These are phyloP conservation scores for Hydrozoanthus gracilis DNA, from an alignment of 92 coral and sea anemone genomes.

Conservation along the genomic window DNA sequence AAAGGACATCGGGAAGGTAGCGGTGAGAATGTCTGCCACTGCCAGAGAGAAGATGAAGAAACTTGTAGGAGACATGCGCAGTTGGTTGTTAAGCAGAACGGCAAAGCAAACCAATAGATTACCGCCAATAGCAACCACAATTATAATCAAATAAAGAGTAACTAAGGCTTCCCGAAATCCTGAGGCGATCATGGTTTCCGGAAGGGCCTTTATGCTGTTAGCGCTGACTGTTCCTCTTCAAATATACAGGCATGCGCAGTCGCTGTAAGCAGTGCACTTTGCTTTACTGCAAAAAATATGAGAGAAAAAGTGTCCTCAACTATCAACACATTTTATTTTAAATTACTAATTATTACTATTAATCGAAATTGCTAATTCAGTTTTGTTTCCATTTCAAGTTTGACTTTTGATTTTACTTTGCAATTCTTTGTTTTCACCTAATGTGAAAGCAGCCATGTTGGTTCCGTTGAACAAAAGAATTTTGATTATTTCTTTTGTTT, in stretches of 20 bases:
- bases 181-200: background rate
- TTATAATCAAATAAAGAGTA: constrained; percentile 65
- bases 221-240: too few relatives aligned
- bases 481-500: too few relatives aligned
- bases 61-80: constrained; percentile 72
- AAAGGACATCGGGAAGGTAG: constrained; percentile 78
- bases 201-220: background rate
- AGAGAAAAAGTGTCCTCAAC: too few relatives aligned
- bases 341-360: too few relatives aligned
- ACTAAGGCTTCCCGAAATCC: constrained; percentile 31
- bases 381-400: too few relatives aligned
- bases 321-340: too few relatives aligned
- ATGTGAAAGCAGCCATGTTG: too few relatives aligned
- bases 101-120: constrained; percentile 83
- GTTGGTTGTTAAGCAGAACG: constrained; percentile 65
- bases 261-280: background rate
- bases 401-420: too few relatives aligned
- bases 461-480: too few relatives aligned
- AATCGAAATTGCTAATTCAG: too few relatives aligned
- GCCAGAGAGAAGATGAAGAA: constrained; percentile 87
- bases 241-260: too few relatives aligned
- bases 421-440: too few relatives aligned
- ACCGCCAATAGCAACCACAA: constrained; percentile 65
- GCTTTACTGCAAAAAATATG: background rate
- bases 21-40: constrained; percentile 80